These are phyloP conservation scores for Anser brachyrhynchus DNA, from an alignment of 2,113 vertebrate genomes.

Conservation along the genomic window DNA sequence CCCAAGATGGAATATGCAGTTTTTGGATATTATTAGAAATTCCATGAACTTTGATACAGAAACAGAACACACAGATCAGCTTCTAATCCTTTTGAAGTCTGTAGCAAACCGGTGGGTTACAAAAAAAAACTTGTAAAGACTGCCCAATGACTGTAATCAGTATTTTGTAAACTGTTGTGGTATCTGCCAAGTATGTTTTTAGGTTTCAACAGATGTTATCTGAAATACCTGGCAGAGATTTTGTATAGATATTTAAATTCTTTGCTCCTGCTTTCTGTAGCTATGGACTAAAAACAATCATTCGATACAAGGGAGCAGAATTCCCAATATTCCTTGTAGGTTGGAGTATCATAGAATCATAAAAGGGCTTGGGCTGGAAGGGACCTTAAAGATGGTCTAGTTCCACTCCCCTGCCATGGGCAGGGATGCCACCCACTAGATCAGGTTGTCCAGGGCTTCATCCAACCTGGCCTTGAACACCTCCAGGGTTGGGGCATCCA, in stretches of 20 bases:
- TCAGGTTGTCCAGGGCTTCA: too few relatives aligned
- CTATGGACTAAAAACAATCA: background rate
- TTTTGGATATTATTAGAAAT: constrained; percentile 90
- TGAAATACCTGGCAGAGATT: background rate
- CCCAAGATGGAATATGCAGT: constrained; percentile 96
- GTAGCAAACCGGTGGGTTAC: constrained; percentile 86
- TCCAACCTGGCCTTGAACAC: too few relatives aligned
- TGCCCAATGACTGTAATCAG: background rate
- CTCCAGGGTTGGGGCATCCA: too few relatives aligned
- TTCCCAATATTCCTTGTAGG: background rate
- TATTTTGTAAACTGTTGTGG: background rate
- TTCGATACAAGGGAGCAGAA: background rate
- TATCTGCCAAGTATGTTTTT: background rate
- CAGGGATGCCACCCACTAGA: too few relatives aligned
- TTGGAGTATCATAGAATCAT: background rate
- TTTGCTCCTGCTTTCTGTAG: background rate
- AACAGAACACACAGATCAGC: constrained; percentile 81
- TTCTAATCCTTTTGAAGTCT: constrained; percentile 86
- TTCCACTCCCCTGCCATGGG: too few relatives aligned
- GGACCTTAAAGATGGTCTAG: too few relatives aligned
- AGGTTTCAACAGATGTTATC: background rate
- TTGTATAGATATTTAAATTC: background rate
- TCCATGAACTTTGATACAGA: constrained; percentile 89
- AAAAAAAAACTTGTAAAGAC: background rate
- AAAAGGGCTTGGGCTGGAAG: too few relatives aligned